Conservation (phyloP, 1,140 invertebrate genomes). For the Gerris buenoi region DNA sequence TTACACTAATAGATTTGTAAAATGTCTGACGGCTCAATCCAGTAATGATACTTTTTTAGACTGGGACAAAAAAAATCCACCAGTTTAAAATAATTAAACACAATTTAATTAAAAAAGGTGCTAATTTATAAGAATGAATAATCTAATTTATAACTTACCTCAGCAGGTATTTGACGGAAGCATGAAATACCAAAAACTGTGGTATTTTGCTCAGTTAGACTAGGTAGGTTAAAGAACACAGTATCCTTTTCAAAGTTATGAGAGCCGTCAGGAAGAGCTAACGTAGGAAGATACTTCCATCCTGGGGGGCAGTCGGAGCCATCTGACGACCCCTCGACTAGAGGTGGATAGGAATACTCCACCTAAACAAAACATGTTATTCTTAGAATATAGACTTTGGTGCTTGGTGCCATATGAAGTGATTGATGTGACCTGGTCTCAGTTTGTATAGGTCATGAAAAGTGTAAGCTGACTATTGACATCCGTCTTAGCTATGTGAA, state of each 20-base stretch:
- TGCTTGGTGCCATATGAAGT: background rate
- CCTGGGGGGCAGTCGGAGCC: conserved; percentile 70
- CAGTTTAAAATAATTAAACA: too few relatives aligned
- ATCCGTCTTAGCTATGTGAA: background rate
- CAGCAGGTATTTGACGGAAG: conserved; percentile 91
- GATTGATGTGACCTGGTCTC: too few relatives aligned
- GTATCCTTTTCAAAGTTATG: conserved; percentile 94
- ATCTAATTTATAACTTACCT: conserved; percentile 56
- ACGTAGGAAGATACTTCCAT: conserved; percentile 89
- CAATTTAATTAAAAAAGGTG: too few relatives aligned
- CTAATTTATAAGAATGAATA: too few relatives aligned
- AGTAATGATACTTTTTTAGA: too few relatives aligned
- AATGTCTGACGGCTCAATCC: too few relatives aligned
- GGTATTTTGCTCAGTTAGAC: conserved; percentile 58
- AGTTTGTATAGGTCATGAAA: too few relatives aligned
- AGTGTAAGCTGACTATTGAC: background rate
- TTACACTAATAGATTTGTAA: too few relatives aligned
- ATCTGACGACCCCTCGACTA: conserved; percentile 43
- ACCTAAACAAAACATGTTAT: conserved; percentile 45
- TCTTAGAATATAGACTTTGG: background rate
- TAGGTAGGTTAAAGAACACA: conserved; percentile 90
- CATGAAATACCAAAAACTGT: conserved; percentile 95
- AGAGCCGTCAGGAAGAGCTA: conserved; percentile 92
- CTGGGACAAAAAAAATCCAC: too few relatives aligned
- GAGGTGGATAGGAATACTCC: conserved; percentile 87